These are phyloP conservation scores for Pegoplata infirma DNA, from an alignment of 2,888 invertebrate genomes.

Conservation along the genomic window DNA sequence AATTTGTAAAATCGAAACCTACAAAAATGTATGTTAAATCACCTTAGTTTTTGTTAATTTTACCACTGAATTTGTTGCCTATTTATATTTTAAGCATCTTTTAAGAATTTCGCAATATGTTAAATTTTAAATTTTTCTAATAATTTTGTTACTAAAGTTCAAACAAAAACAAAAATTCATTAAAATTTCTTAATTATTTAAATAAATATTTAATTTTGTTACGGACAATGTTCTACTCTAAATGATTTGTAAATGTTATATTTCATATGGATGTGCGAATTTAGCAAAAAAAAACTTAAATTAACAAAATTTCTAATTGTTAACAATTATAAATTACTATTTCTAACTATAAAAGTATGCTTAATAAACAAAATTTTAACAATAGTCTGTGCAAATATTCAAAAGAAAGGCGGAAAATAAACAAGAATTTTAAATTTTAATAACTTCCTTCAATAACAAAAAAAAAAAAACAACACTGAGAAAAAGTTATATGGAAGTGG, in stretches of 20 bases:
- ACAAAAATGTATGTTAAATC: too few relatives aligned
- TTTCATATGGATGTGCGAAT: slow-evolving; percentile 25
- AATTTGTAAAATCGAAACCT: too few relatives aligned
- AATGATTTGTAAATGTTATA: neutral
- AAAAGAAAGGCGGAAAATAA: neutral
- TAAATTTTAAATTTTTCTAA: too few relatives aligned
- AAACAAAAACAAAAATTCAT: neutral
- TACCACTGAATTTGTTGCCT: too few relatives aligned
- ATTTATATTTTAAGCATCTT: too few relatives aligned
- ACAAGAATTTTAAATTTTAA: neutral
- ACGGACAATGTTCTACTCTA: slow-evolving; percentile 9
- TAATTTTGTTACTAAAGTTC: too few relatives aligned
- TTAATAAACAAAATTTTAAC: neutral
- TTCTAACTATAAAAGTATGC: neutral
- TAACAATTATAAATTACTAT: neutral
- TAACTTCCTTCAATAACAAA: neutral
- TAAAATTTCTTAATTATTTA: too few relatives aligned
- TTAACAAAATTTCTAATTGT: neutral
- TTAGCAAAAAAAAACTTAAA: slow-evolving; percentile 14
- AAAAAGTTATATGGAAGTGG: too few relatives aligned
- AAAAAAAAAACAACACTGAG: too few relatives aligned
- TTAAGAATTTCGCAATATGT: too few relatives aligned
- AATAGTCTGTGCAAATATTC: neutral
- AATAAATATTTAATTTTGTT: too few relatives aligned
- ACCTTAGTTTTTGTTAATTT: too few relatives aligned